These are phyloP conservation scores for Temnothorax curvispinosus DNA, from an alignment of 1,140 invertebrate species.

Conservation along the genomic window DNA sequence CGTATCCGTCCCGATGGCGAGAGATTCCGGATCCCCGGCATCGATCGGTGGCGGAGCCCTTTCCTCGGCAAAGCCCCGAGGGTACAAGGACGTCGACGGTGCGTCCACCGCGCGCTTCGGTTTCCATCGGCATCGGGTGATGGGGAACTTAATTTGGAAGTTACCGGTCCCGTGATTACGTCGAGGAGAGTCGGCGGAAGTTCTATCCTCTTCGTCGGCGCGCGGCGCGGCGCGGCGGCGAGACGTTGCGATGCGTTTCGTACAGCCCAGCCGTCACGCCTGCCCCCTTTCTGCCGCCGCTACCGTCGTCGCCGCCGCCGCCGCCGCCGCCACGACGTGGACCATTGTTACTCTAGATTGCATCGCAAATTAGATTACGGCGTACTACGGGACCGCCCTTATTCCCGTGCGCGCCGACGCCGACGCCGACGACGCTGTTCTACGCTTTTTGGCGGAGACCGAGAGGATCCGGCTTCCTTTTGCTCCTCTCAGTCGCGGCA, in stretches of 20 bases:
- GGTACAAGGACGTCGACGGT: conserved; percentile 2
- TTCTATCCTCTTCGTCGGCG: conserved; percentile 21
- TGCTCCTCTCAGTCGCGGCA: neutral
- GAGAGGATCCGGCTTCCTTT: conserved; percentile 23
- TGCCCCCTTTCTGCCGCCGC: conserved; percentile 16
- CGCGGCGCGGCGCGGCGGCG: neutral
- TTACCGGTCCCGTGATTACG: conserved; percentile 54
- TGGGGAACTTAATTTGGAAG: conserved; percentile 55
- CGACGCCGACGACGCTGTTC: conserved; percentile 7
- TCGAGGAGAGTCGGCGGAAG: conserved; percentile 39
- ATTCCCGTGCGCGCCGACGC: conserved; percentile 28
- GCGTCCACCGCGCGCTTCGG: conserved; percentile 42
- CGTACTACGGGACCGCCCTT: conserved; percentile 41
- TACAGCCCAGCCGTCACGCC: conserved; percentile 44
- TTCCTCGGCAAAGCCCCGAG: conserved; percentile 22
- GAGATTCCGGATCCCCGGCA: neutral
- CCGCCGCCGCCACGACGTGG: conserved; percentile 22
- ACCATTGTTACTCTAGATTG: conserved; percentile 77
- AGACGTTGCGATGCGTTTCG: conserved; percentile 49
- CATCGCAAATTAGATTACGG: conserved; percentile 76
- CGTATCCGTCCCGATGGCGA: conserved; percentile 1
- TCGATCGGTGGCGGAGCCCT: conserved; percentile 36
- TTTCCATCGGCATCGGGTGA: conserved; percentile 48
- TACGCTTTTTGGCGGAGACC: conserved; percentile 29
- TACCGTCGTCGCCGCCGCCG: neutral